Conservation (phyloP, 2,797 vertebrate genomes). For the Argyrosomus regius region DNA sequence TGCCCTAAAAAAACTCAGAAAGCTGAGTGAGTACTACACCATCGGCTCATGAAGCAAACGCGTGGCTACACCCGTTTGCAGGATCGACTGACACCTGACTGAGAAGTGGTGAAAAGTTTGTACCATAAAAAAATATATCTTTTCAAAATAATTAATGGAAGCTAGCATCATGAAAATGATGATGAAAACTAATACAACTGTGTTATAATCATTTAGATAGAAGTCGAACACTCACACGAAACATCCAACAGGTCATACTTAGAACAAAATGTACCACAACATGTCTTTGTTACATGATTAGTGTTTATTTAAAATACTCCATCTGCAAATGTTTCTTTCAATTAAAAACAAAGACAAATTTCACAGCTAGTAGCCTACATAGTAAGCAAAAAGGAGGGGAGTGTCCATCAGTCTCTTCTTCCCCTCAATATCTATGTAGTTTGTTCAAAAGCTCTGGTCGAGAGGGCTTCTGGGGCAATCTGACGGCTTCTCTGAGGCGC, state of each 20-base stretch:
- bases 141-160: no score
- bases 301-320: constrained; percentile 95
- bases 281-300: constrained; percentile 87
- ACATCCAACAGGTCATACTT: not conserved
- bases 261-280: constrained; percentile 18
- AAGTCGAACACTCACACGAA: not conserved
- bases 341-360: constrained; percentile 93
- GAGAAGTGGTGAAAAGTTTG: not conserved
- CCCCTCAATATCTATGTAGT: constrained; percentile 67
- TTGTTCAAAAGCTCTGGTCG: constrained; percentile 53
- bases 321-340: constrained; percentile 89
- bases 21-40: not conserved
- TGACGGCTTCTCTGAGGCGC: constrained; percentile 10
- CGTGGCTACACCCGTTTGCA: not conserved
- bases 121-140: no score
- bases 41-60: not conserved
- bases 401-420: constrained; percentile 45
- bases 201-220: no score
- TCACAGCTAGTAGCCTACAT: constrained; percentile 98
- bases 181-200: not conserved
- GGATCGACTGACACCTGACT: no score
- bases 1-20: not conserved
- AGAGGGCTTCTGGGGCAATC: constrained; percentile 29
- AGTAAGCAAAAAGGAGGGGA: constrained; percentile 91
- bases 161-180: not conserved